Conservation (phyloP, 2,113 vertebrate species). For the Cynocephalus volans region DNA sequence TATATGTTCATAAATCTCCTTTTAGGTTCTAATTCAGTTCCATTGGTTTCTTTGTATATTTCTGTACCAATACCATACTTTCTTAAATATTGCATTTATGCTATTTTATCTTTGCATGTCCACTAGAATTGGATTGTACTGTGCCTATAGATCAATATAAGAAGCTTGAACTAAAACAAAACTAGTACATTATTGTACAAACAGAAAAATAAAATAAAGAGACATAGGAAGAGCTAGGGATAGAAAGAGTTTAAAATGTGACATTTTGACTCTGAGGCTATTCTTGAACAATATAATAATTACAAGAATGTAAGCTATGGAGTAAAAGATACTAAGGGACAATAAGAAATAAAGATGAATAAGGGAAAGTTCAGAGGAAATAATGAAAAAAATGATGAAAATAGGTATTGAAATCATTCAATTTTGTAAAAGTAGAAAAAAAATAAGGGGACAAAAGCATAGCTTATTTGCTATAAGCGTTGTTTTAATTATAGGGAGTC, state of each 20-base stretch:
- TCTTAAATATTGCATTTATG: slow-evolving; percentile 21
- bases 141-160: too few species aligned
- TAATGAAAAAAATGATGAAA: slow-evolving; percentile 3
- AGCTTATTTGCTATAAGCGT: slow-evolving; percentile 80
- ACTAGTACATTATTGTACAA: neutral
- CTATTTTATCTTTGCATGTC: neutral
- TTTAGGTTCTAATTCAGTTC: neutral
- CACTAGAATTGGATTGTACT: too few species aligned
- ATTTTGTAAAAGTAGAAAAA: slow-evolving; percentile 63
- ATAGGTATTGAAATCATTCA: neutral
- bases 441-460: slow-evolving; percentile 70
- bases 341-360: neutral
- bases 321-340: neutral
- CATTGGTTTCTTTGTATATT: neutral
- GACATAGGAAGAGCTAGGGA: neutral
- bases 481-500: slow-evolving; percentile 76
- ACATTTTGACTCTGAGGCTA: slow-evolving; percentile 49
- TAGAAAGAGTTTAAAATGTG: neutral
- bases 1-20: neutral
- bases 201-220: slow-evolving; percentile 40
- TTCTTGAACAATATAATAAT: slow-evolving; percentile 30
- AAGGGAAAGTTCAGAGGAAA: slow-evolving; percentile 28
- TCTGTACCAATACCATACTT: neutral
- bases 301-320: slow-evolving; percentile 1
- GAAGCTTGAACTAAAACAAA: slow-evolving; percentile 28